These are phyloP conservation scores for Ecdyonurus torrentis DNA, from an alignment of 2,888 invertebrate genomes.

Conservation along the genomic window DNA sequence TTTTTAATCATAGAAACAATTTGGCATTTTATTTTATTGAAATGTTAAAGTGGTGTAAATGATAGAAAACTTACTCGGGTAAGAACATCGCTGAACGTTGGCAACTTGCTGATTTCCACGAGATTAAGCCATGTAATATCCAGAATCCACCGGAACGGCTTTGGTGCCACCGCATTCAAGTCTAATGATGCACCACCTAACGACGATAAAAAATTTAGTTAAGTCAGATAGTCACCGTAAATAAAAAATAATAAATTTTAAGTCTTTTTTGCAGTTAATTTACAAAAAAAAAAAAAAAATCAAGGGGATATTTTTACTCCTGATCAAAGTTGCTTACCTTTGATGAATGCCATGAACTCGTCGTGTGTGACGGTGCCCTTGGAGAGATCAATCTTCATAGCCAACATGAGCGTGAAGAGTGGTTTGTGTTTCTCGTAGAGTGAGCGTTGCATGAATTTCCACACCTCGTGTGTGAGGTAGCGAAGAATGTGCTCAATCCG, in stretches of 20 bases:
- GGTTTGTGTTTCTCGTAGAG: slow-evolving; percentile 87
- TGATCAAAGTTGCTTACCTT: slow-evolving; percentile 32
- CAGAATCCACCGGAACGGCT: slow-evolving; percentile 87
- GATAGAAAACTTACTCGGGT: slow-evolving; percentile 42
- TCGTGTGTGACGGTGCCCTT: slow-evolving; percentile 64
- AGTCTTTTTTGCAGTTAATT: not conserved
- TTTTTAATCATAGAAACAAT: too few species aligned
- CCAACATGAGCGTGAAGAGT: slow-evolving; percentile 82
- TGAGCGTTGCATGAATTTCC: slow-evolving; percentile 81
- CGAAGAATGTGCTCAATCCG: slow-evolving; percentile 75
- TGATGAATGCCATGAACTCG: slow-evolving; percentile 90
- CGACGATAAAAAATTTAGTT: not conserved
- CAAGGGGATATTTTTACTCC: not conserved
- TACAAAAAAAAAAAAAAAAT: not conserved
- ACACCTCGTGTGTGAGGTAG: slow-evolving; percentile 81
- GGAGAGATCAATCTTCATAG: slow-evolving; percentile 87
- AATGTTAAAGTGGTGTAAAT: too few species aligned
- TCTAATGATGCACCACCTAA: slow-evolving; percentile 78
- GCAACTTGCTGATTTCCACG: slow-evolving; percentile 77
- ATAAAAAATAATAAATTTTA: not conserved
- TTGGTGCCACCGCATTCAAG: slow-evolving; percentile 78
- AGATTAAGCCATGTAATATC: slow-evolving; percentile 94
- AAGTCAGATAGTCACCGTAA: not conserved
- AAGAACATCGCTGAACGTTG: slow-evolving; percentile 61
- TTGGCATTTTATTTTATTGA: too few species aligned